Percentiles rank a stretch among this genome's conserved stretches.
Conservation (phyloP, 2,113 vertebrate species). For the Beaufortia kweichowensis region DNA sequence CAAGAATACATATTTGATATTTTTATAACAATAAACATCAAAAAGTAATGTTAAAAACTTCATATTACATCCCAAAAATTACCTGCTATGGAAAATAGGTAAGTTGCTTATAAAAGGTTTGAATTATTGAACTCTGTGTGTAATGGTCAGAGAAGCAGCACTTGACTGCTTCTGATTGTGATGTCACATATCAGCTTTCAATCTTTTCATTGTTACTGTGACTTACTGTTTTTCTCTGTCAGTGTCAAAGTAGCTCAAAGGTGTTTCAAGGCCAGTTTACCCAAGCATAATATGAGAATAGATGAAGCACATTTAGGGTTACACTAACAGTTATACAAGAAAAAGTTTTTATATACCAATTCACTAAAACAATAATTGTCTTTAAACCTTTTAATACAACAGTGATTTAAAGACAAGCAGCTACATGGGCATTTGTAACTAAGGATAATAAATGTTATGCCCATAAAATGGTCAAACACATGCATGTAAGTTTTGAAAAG, state of each 20-base stretch:
- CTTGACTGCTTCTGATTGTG: conserved; percentile 55
- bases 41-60: no score
- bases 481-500: background rate
- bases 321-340: no score
- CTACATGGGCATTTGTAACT: conserved; percentile 5
- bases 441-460: background rate
- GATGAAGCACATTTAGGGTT: no score
- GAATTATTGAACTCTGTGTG: conserved; percentile 67
- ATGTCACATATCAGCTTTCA: conserved; percentile 61
- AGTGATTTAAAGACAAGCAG: no score
- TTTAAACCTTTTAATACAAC: no score
- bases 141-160: conserved; percentile 69
- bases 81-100: no score
- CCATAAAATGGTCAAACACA: background rate
- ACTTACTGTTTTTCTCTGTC: conserved; percentile 48
- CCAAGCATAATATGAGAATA: no score
- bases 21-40: no score
- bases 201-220: conserved; percentile 49
- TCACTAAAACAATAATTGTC: no score
- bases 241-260: conserved; percentile 44
- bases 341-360: no score
- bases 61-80: no score
- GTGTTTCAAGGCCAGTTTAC: background rate
- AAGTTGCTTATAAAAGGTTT: conserved; percentile 63
- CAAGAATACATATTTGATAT: no score